These are phyloP conservation scores for Cosmia trapezina DNA, from an alignment of 2,888 invertebrate genomes.

Conservation along the genomic window DNA sequence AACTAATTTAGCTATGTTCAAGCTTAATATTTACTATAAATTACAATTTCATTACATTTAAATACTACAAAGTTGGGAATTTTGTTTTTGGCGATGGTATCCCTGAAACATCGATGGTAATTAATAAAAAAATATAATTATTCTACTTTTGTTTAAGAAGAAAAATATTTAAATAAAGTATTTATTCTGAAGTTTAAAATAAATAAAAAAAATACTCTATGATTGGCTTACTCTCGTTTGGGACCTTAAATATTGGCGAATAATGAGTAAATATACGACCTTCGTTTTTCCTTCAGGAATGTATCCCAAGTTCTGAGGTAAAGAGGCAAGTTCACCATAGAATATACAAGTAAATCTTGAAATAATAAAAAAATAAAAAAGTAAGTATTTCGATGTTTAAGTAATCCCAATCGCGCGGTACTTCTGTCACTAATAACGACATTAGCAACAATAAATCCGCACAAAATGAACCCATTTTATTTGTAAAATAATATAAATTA, in stretches of 20 bases:
- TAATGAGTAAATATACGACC: no score
- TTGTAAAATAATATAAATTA: constrained; percentile 77
- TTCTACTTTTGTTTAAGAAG: constrained; percentile 24
- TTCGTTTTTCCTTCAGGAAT: not conserved
- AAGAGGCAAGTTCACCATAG: constrained; percentile 9
- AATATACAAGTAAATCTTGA: not conserved
- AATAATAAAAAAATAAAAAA: not conserved
- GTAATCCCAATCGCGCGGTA: constrained; percentile 36
- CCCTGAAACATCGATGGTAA: constrained; percentile 55
- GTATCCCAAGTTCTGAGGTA: not conserved
- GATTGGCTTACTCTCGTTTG: constrained; percentile 4
- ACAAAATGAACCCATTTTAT: constrained; percentile 67
- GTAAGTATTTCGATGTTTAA: constrained; percentile 51
- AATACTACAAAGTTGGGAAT: constrained; percentile 71
- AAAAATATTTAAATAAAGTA: constrained; percentile 24
- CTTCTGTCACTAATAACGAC: constrained; percentile 39
- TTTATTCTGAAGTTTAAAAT: constrained; percentile 22
- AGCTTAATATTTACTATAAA: constrained; percentile 88
- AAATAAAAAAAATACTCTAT: constrained; percentile 11
- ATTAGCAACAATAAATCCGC: constrained; percentile 41
- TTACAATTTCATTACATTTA: constrained; percentile 88
- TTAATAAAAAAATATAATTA: constrained; percentile 40
- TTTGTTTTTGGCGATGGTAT: constrained; percentile 53
- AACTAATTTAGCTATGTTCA: constrained; percentile 88
- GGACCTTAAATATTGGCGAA: no score